Evolutionary conservation across 2,113 vertebrate genomes (phyloP).

Genomic region (Oncorhynchus tshawytscha): DNA sequence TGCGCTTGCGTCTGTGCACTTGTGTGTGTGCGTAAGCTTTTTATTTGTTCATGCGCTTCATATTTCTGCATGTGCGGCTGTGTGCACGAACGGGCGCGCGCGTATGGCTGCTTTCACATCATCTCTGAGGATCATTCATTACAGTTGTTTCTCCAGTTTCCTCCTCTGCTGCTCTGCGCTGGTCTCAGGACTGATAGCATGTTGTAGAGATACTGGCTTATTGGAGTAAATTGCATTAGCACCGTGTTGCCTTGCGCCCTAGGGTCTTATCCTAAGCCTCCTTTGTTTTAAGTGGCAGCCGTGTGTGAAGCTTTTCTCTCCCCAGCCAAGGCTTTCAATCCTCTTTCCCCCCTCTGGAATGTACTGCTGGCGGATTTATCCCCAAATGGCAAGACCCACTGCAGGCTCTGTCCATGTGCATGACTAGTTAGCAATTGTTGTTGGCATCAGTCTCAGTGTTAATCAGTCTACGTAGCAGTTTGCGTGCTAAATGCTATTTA

Average conservation of each 20-base stretch:
- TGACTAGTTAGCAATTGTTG: neutral
- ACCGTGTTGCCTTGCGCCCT: conserved; percentile 51
- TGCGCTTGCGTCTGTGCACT: neutral
- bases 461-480: conserved; percentile 30
- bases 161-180: conserved; percentile 38
- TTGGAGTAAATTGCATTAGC: conserved; percentile 62
- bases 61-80: conserved; percentile 17
- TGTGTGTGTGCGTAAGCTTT: neutral
- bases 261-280: conserved; percentile 56
- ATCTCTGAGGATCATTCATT: conserved; percentile 54
- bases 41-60: neutral
- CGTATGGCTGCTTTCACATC: neutral
- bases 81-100: conserved; percentile 5
- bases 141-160: conserved; percentile 45
- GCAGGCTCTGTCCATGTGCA: neutral
- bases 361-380: conserved; percentile 38
- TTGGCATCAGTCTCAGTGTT: conserved; percentile 29
- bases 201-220: conserved; percentile 55
- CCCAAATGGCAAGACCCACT: conserved; percentile 28
- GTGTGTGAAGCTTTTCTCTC: conserved; percentile 52
- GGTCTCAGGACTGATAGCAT: conserved; percentile 32
- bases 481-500: conserved; percentile 8
- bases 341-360: conserved; percentile 49
- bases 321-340: conserved; percentile 40
- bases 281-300: conserved; percentile 65